These are phyloP conservation scores for Napeogenes sylphis DNA, from an alignment of 2,888 invertebrate genomes.

Conservation along the genomic window DNA sequence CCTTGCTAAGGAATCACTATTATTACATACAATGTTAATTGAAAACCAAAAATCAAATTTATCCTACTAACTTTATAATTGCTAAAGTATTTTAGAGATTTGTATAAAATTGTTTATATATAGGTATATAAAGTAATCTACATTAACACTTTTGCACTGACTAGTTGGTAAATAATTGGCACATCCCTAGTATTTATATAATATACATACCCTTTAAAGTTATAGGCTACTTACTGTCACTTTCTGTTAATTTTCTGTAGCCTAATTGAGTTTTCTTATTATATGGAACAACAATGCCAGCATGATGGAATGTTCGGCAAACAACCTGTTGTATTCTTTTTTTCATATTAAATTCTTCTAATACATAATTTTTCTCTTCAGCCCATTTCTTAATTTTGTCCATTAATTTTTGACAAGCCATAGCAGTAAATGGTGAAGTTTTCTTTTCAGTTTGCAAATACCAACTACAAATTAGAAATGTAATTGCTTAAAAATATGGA, in stretches of 20 bases:
- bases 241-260: constrained; percentile 86
- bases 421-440: constrained; percentile 81
- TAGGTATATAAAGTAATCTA: too few species aligned
- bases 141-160: too few species aligned
- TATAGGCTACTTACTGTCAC: constrained; percentile 71
- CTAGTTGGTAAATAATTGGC: too few species aligned
- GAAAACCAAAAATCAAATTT: too few species aligned
- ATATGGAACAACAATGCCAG: constrained; percentile 91
- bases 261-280: constrained; percentile 89
- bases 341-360: constrained; percentile 78
- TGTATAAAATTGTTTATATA: too few species aligned
- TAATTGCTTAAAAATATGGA: not conserved
- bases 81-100: too few species aligned
- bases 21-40: too few species aligned
- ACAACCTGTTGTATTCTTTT: constrained; percentile 80
- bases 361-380: constrained; percentile 74
- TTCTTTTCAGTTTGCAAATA: constrained; percentile 75
- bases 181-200: too few species aligned
- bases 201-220: not conserved
- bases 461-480: constrained; percentile 47
- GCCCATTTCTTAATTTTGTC: constrained; percentile 81
- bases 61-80: too few species aligned
- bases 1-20: too few species aligned
- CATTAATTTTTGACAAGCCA: constrained; percentile 77
- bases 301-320: constrained; percentile 86